Conservation (phyloP, 64 coral and sea anemone species). For the Actinia tenebrosa region DNA sequence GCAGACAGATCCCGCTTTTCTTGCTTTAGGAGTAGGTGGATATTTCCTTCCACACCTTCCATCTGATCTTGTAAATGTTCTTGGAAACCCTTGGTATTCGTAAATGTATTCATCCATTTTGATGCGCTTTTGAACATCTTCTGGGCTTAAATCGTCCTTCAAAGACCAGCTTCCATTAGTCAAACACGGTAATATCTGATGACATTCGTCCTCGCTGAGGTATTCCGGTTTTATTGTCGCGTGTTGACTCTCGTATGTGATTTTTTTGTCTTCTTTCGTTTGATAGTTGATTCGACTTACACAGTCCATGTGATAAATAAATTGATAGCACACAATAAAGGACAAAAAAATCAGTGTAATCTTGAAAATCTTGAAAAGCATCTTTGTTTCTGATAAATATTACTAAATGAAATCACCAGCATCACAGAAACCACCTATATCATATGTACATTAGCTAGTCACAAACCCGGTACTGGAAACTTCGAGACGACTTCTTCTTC, state of each 20-base stretch:
- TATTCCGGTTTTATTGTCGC: neutral
- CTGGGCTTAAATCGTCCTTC: constrained; percentile 31
- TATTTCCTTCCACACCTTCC: constrained; percentile 35
- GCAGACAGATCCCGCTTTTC: constrained; percentile 24
- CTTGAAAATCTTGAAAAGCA: neutral
- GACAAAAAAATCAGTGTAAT: neutral
- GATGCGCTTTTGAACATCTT: constrained; percentile 29
- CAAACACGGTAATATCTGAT: constrained; percentile 7
- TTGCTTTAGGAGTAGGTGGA: neutral
- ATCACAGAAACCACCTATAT: too few relatives aligned
- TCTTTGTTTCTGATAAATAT: neutral
- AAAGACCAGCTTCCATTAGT: constrained; percentile 49
- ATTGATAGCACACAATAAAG: neutral
- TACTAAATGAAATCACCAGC: too few relatives aligned
- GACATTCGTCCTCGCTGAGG: neutral
- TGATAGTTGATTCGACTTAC: neutral
- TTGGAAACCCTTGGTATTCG: constrained; percentile 55
- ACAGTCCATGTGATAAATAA: neutral
- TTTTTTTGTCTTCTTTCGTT: neutral
- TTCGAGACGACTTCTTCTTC: too few relatives aligned
- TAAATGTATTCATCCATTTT: constrained; percentile 34
- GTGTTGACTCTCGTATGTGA: neutral
- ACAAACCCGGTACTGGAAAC: too few relatives aligned
- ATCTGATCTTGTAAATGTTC: constrained; percentile 30
- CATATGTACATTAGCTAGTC: too few relatives aligned